phyloP scores from a whole-genome alignment of 1,140 invertebrate species.

The Drosophila orosa region DNA sequence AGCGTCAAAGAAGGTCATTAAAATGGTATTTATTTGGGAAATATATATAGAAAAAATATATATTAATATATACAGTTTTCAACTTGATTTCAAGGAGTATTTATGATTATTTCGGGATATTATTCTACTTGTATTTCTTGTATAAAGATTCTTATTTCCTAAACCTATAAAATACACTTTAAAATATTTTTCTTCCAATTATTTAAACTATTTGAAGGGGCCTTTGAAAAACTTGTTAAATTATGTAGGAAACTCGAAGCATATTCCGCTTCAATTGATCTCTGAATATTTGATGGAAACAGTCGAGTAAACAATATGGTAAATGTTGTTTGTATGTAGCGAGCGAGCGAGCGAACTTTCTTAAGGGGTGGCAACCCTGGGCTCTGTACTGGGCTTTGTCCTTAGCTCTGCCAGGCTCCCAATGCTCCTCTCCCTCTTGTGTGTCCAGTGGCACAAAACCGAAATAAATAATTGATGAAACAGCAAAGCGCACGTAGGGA shows the following conservation, averaged over 20 bases:
- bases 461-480: constrained; percentile 72
- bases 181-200: background rate
- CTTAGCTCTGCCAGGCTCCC: constrained; percentile 32
- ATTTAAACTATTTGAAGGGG: constrained; percentile 4
- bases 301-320: constrained; percentile 53
- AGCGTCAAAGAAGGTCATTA: background rate
- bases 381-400: constrained; percentile 29
- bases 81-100: background rate
- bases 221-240: background rate
- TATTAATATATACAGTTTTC: too few relatives aligned
- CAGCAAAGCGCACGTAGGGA: constrained; percentile 69
- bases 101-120: too few relatives aligned
- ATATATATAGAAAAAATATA: background rate
- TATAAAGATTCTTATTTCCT: too few relatives aligned
- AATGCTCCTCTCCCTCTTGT: constrained; percentile 18
- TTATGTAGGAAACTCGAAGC: constrained; percentile 30
- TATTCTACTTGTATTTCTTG: background rate
- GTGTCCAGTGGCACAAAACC: constrained; percentile 57
- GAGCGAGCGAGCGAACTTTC: constrained; percentile 3
- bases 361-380: constrained; percentile 21
- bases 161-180: background rate
- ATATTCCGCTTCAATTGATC: constrained; percentile 49
- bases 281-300: constrained; percentile 50
- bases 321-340: constrained; percentile 44
- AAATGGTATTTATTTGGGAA: background rate